Base-by-base conservation (phyloP, 2,888 invertebrate species). In the Chrysopilus asiliformis region DNA sequence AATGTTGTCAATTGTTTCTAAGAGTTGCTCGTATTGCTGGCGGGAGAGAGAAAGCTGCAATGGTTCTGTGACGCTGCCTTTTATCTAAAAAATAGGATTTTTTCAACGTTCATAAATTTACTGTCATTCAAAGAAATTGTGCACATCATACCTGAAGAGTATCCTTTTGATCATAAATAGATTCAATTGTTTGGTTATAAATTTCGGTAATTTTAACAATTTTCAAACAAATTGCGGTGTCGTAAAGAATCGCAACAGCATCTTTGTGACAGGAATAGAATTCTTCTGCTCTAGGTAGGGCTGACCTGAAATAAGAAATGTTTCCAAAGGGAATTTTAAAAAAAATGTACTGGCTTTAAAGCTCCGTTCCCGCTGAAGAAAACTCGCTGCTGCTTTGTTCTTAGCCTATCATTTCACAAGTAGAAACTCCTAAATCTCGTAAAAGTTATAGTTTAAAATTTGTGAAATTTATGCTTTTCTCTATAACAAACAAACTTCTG, bases 221-320 rank as follows among this genome's bases (percentile, higher is more conserved):
- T 30, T 68, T 68, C 34, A 93, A 66, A 48, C 80, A 79, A 38
- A 94, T 66, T 36, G 83, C 74, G 0, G 93, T 93, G 60, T 93
- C 80, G 61, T 93, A 87, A 43, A 94, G 65, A 54, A 94, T 85
- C 4, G 91, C 86, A 50, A 76, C 75, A n/a, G 85, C 86, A 41
- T 72, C 70, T 36, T 73, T 67, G 41, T 72, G 70, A 56, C 81
- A 83, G 45, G 74, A 76, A 62, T 89, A 87, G 46, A 84, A 65
- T 45, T 79, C 72, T 53, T 78, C 77, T 38, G 82, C 68, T 46
- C 71, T 60, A 20, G 68, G 60, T 13, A 73, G 32, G 38, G 49
- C 41, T 49, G 58, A 49, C 31, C 37, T 39, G 25, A 32, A 34
- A 20, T 13, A 27, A 34, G 29, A 19, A 22, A 12, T 6, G 16